Evolutionary conservation across 2,888 invertebrate genomes (phyloP), one percentile per base, ranked within the genome.

Genomic region (Aleiodes leptofemur): DNA sequence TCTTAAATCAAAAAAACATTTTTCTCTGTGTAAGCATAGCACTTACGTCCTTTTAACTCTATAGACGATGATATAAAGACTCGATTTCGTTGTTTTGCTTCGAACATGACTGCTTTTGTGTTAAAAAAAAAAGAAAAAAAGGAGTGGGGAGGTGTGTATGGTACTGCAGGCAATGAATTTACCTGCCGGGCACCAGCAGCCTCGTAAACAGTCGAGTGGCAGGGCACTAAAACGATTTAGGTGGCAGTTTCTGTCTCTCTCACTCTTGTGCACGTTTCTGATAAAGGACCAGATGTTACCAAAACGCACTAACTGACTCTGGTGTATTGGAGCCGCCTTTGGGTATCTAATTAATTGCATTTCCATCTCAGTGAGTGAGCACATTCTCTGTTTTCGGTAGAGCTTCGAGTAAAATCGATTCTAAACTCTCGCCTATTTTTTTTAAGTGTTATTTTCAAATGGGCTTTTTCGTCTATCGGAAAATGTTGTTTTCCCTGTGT

Each of bases 251-350:
- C 53, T 38, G 8, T 9, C n/a, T 34, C 16, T 69, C 55, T 53
- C 16, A n/a, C n/a, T 7, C 7, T 7, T 43, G 4, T 7, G 4
- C 3, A 13, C 3, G 8, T 16, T 16, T 7, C 14, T 16, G 14
- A 34, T 69, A 55, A 55, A 69, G 38, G 16, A 50, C 53, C 50
- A 69, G 55, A n/a, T 69, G 69, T 69, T 69, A 16, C 69, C 34
- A 34, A 34, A 53, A 53, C 16, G 16, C 53, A 53, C 53, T 16
- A 53, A 14, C 53, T 53, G 14, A 53, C 53, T 16, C 53, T 16
- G 16, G 14, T 8, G 16, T 53, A 53, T 53, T 53, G 14, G 14
- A 16, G 14, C 16, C 8, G 8, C 16, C 16, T 53, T 53, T 14
- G 14, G 14, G 3, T 8, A 14, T 14, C 53, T 53, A 53, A 53